Evolutionary conservation across 2,113 vertebrate species (phyloP), one percentile per base, ranked within the genome.

Genomic region (Taurulus bubalis): DNA sequence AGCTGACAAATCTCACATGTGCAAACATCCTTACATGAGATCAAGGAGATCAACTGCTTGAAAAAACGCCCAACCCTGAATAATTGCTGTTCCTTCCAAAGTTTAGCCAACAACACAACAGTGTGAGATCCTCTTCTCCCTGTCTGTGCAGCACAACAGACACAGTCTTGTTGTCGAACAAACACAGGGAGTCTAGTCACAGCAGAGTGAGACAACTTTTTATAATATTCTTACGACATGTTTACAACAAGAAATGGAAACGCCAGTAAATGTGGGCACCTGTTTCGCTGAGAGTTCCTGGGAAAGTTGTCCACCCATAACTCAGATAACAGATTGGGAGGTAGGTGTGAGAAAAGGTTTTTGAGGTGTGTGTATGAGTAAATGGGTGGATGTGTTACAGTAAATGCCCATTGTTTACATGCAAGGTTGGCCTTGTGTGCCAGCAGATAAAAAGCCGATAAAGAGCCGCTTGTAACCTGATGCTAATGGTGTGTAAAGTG

Each of bases 361-460:
- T 12, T 2, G 22, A 34, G 3, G 59, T 72, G 62, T 78, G 77
- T 67, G 3, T 20, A n/a, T 70, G 58, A 0, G 67, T 73, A 14
- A 36, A 4, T 53, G 56, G 11, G 40, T 47, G 75, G 22, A 30
- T 75, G 56, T 71, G 36, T 64, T 68, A 73, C 38, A 72, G 79
- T 79, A 71, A 73, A 56, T 63, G 60, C 28, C 22, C 49, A 60
- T 55, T 75, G 78, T 90, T 80, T 49, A 79, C 40, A 28, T 34
- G 34, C 10, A 18, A 12, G 26, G 60, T 11, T 69, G 82, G 71
- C 78, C 80, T 87, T 85, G 83, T 84, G 64, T 82, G 63, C 8
- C 78, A 72, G 42, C 34, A 79, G 87, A 90, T 86, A 83, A 82
- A 82, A 79, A n/a, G n/a, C n/a, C n/a, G n/a, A n/a, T n/a, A n/a